These are phyloP conservation scores for Aurelia aurita DNA, from an alignment of 30 jellyfish, hydroid and myxozoan species.

Conservation along the genomic window DNA sequence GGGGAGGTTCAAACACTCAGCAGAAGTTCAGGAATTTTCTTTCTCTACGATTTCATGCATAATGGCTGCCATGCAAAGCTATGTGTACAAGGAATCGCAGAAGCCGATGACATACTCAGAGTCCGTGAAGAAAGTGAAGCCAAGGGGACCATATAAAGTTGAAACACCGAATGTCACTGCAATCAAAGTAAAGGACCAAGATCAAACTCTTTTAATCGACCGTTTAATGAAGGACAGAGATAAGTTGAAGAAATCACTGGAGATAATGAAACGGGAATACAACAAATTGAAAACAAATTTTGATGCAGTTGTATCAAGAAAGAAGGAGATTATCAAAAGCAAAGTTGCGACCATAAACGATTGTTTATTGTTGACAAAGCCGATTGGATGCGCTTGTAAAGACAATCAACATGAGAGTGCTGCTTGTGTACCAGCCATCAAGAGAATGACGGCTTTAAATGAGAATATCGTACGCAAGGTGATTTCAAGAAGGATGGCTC, in stretches of 20 bases:
- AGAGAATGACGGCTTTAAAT: conserved; percentile 26
- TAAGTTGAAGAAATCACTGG: conserved; percentile 23
- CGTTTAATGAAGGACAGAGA: conserved; percentile 18
- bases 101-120: conserved; percentile 71
- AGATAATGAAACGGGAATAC: conserved; percentile 13
- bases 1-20: no score
- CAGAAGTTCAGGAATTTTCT: no score
- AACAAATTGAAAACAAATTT: conserved; percentile 4
- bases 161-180: neutral
- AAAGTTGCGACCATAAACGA: conserved; percentile 10
- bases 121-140: conserved; percentile 57
- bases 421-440: conserved; percentile 15
- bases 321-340: conserved; percentile 15
- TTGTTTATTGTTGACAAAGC: conserved; percentile 4
- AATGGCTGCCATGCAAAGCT: neutral
- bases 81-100: neutral
- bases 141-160: conserved; percentile 6
- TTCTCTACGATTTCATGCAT: no score
- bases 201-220: neutral
- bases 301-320: conserved; percentile 17
- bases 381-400: conserved; percentile 22
- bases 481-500: neutral
- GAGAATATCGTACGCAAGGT: conserved; percentile 27
- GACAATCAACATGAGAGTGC: conserved; percentile 25
- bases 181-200: conserved; percentile 13